phyloP scores from a whole-genome alignment of 2,888 invertebrate species.

The Pedicia rivosa region DNA sequence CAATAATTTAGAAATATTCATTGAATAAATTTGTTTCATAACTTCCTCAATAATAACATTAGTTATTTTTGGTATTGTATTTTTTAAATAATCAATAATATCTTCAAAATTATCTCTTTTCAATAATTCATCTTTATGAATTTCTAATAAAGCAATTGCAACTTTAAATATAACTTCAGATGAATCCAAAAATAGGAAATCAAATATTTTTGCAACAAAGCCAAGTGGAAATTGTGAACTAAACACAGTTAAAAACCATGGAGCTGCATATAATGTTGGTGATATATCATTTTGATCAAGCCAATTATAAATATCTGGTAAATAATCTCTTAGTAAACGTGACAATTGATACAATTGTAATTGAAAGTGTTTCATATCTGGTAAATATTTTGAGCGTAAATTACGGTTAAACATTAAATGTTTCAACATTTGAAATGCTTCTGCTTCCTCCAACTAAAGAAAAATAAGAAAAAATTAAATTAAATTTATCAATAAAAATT shows the following conservation, averaged over 20 bases:
- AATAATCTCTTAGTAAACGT: conserved; percentile 72
- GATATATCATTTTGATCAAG: conserved; percentile 79
- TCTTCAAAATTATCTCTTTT: conserved; percentile 81
- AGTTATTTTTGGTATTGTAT: conserved; percentile 55
- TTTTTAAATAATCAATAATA: conserved; percentile 85
- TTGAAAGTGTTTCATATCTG: conserved; percentile 90
- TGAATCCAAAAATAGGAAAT: conserved; percentile 80
- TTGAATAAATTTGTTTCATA: conserved; percentile 56
- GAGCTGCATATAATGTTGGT: conserved; percentile 89
- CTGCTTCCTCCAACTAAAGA: conserved; percentile 79
- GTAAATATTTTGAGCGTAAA: conserved; percentile 75
- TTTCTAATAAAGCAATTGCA: conserved; percentile 66
- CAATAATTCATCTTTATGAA: conserved; percentile 70
- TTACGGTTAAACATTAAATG: conserved; percentile 86
- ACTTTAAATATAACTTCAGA: conserved; percentile 82
- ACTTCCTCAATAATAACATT: conserved; percentile 54
- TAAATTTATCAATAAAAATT: not conserved
- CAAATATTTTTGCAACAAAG: conserved; percentile 87
- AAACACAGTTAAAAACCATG: conserved; percentile 91
- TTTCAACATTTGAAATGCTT: conserved; percentile 72
- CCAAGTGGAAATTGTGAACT: conserved; percentile 94
- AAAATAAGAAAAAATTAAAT: conserved; percentile 7
- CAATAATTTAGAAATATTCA: conserved; percentile 64
- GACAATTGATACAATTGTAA: conserved; percentile 83
- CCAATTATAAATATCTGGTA: conserved; percentile 74